A percentile compares a stretch with the other conserved stretches of the same genome.
These are phyloP conservation scores for Zaprionus africanus DNA, from an alignment of 1,140 invertebrate species.

Conservation along the genomic window DNA sequence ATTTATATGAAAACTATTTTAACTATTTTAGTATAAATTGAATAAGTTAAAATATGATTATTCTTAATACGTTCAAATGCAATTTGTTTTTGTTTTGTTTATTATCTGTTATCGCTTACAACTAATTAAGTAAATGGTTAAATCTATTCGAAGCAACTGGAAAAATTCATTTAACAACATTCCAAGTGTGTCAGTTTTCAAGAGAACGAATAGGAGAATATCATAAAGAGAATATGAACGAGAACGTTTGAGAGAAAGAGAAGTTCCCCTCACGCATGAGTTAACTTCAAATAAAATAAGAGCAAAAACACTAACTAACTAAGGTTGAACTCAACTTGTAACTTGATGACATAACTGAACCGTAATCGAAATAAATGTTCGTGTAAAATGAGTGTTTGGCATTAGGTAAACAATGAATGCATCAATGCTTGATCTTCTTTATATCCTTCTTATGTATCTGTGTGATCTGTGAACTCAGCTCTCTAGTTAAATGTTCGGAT, in stretches of 20 bases:
- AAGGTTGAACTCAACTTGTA: constrained; percentile 74
- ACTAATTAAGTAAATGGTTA: constrained; percentile 61
- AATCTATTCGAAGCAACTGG: constrained; percentile 45
- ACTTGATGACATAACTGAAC: constrained; percentile 70
- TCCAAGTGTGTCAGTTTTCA: constrained; percentile 55
- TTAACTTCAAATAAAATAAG: constrained; percentile 56
- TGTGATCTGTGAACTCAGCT: constrained; percentile 52
- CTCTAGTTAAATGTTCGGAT: constrained; percentile 45
- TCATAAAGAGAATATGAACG: constrained; percentile 19
- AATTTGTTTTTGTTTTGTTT: constrained; percentile 67
- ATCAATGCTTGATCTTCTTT: constrained; percentile 6
- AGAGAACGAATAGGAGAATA: constrained; percentile 25
- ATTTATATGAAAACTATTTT: constrained; percentile 70
- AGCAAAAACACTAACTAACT: constrained; percentile 64
- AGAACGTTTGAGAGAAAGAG: constrained; percentile 35
- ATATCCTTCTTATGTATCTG: constrained; percentile 12
- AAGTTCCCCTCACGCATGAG: constrained; percentile 17
- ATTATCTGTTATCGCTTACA: constrained; percentile 52
- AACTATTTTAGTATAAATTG: constrained; percentile 53
- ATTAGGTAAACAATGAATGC: neutral
- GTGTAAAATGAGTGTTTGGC: constrained; percentile 45
- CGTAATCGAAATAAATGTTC: constrained; percentile 56
- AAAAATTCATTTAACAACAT: constrained; percentile 64
- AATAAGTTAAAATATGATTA: constrained; percentile 47
- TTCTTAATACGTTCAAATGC: constrained; percentile 74